These are phyloP conservation scores for Pimephales promelas DNA, from an alignment of 2,113 vertebrate genomes.

Conservation along the genomic window DNA sequence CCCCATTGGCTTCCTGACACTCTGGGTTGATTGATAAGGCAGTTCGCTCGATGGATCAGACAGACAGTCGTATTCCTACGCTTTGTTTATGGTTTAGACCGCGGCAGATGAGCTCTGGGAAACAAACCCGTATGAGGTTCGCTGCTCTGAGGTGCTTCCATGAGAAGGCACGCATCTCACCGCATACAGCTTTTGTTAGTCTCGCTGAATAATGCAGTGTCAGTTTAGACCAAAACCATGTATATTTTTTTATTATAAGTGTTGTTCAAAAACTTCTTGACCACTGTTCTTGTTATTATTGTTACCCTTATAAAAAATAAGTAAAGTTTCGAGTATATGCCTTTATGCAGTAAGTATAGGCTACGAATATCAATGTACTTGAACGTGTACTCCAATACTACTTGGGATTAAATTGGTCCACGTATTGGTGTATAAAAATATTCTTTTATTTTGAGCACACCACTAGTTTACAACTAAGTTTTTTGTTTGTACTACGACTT, in stretches of 20 bases:
- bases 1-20: constrained; percentile 53
- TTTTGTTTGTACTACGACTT: no score
- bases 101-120: constrained; percentile 30
- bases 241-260: not conserved
- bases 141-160: not conserved
- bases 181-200: not conserved
- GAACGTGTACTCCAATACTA: no score
- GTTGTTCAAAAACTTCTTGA: not conserved
- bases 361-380: no score
- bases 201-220: constrained; percentile 30
- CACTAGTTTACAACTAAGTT: no score
- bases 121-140: not conserved
- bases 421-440: no score
- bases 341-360: no score
- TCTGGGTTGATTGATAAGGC: constrained; percentile 60
- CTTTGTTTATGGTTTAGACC: constrained; percentile 61
- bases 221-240: not conserved
- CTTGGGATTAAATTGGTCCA: no score
- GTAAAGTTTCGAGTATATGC: no score
- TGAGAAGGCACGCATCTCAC: not conserved
- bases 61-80: constrained; percentile 50
- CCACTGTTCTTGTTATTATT: not conserved
- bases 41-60: constrained; percentile 50
- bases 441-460: no score
- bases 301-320: no score